Evolutionary conservation across 2,888 invertebrate genomes (phyloP), one percentile per base, ranked within the genome.

Genomic region (Drosophila acutilabella): DNA sequence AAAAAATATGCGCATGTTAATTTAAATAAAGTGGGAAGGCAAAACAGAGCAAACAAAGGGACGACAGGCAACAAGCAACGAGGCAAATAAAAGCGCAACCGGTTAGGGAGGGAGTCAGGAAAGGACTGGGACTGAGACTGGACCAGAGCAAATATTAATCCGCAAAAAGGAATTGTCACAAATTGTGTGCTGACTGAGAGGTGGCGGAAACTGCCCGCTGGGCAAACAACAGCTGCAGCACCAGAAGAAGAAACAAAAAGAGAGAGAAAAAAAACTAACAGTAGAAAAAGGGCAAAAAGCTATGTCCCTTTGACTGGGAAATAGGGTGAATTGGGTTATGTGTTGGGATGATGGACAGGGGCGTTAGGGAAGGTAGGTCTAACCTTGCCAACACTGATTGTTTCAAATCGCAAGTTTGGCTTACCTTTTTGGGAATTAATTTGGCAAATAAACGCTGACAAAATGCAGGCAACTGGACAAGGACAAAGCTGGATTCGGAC

Each of bases 341-440:
- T 38, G 14, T 10, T 13, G 50, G 44, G 38, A 30, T 30, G 30
- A 26, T 41, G 33, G 41, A 6, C 7, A 13, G 33, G 50, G 8
- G 8, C 30, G 8, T 2, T 8, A 30, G 30, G 23, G 33, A 23
- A 16, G 14, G 36, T n/a, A 16, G 20, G 40, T 53, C 50, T 58
- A 67, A 68, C 72, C 75, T 76, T 62, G 62, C 72, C 66, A 66
- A 41, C 67, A 79, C 80, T 86, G 88, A 89, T 88, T 88, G 88
- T 89, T 88, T 89, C 83, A 88, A 88, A 88, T 88, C 88, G 89
- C 84, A 84, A 85, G 88, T 86, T 88, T 82, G 82, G 82, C 82
- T 82, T 88, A 88, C 88, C 88, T 88, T 88, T 88, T 88, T 81
- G 87, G 84, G 84, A 87, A 88, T 88, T 88, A 88, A 84, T 88